phyloP scores from a whole-genome alignment of 2,888 invertebrate genomes.

The Drosophila cracens region DNA sequence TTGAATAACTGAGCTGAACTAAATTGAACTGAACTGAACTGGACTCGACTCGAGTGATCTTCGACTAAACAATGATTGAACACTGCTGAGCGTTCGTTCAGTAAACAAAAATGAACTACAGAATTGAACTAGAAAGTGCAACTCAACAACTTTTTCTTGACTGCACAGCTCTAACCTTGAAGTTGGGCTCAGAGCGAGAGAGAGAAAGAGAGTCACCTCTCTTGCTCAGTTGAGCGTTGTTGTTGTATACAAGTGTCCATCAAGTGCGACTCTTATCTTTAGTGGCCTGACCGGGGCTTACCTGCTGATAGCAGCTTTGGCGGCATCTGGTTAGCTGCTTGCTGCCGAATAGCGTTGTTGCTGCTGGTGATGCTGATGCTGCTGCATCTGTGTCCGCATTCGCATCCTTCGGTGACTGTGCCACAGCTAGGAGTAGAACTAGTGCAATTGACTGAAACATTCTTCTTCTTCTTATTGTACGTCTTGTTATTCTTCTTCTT shows the following conservation, averaged over 20 bases:
- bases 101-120: neutral
- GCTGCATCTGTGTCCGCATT: slow-evolving; percentile 37
- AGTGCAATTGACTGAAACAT: slow-evolving; percentile 70
- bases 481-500: slow-evolving; percentile 20
- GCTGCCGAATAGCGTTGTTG: slow-evolving; percentile 64
- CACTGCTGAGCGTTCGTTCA: neutral
- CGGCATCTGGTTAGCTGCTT: slow-evolving; percentile 84
- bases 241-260: slow-evolving; percentile 69
- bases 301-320: slow-evolving; percentile 85
- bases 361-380: slow-evolving; percentile 24
- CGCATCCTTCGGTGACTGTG: slow-evolving; percentile 34
- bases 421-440: slow-evolving; percentile 31
- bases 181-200: slow-evolving; percentile 16
- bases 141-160: neutral
- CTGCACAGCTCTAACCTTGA: slow-evolving; percentile 31
- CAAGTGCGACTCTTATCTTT: slow-evolving; percentile 61
- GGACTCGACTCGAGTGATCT: neutral
- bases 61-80: neutral
- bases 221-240: slow-evolving; percentile 2
- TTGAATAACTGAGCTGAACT: neutral
- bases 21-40: neutral
- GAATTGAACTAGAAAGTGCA: slow-evolving; percentile 3
- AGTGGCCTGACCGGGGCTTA: slow-evolving; percentile 60
- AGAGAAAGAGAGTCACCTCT: slow-evolving; percentile 8
- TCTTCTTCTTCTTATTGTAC: slow-evolving; percentile 27